phyloP scores from a whole-genome alignment of 2,797 vertebrate species.

The Sebastiscus albofasciatus region DNA sequence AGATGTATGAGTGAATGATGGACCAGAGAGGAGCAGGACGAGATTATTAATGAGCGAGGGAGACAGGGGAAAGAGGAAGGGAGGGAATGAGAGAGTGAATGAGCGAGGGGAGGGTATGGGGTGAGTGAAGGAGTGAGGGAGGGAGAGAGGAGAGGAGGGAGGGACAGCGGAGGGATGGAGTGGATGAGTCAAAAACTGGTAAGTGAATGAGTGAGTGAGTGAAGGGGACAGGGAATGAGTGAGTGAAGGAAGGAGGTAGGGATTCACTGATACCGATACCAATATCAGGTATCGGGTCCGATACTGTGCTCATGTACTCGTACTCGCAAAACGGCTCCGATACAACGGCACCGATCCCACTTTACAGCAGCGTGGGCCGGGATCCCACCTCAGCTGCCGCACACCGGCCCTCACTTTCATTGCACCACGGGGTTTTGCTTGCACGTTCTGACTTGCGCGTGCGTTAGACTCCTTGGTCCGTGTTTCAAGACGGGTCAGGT shows the following conservation, averaged over 20 bases:
- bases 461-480: too few relatives aligned
- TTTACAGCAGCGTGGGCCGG: too few relatives aligned
- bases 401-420: too few relatives aligned
- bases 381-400: too few relatives aligned
- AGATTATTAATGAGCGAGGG: background rate
- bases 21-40: background rate
- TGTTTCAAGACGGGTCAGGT: too few relatives aligned
- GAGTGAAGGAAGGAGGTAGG: background rate
- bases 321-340: too few relatives aligned
- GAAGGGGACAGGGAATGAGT: background rate
- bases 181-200: background rate
- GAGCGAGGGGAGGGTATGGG: background rate
- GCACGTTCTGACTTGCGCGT: accelerated
- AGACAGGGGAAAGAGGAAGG: background rate
- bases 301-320: too few relatives aligned
- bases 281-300: too few relatives aligned
- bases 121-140: background rate
- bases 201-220: background rate
- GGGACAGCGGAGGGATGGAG: background rate
- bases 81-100: background rate
- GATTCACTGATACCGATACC: background rate
- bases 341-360: too few relatives aligned
- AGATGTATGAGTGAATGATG: background rate
- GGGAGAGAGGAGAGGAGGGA: background rate
- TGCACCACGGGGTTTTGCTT: too few relatives aligned